These are phyloP conservation scores for Cotesia chilonis DNA, from an alignment of 1,140 invertebrate genomes.

Conservation along the genomic window DNA sequence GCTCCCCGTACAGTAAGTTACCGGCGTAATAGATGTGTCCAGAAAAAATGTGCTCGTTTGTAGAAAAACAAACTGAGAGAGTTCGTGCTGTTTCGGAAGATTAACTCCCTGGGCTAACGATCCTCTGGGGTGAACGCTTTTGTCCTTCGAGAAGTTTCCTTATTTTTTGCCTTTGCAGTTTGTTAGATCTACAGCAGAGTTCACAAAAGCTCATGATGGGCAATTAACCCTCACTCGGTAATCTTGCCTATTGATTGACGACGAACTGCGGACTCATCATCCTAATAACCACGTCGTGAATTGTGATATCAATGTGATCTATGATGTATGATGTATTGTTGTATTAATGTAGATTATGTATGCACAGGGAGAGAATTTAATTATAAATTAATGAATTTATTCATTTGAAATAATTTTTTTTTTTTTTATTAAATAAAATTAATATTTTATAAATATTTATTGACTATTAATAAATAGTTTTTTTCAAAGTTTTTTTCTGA, in stretches of 20 bases:
- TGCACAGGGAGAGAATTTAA: no score
- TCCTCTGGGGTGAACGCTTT: constrained; percentile 23
- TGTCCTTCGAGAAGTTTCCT: neutral
- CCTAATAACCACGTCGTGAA: no score
- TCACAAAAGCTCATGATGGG: neutral
- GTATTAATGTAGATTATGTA: no score
- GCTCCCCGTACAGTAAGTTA: constrained; percentile 14
- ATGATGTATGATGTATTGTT: no score
- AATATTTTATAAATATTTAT: no score
- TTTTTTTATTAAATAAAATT: no score
- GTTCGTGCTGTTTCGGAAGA: constrained; percentile 45
- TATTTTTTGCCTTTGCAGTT: neutral
- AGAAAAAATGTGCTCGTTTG: constrained; percentile 34
- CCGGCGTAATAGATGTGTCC: neutral
- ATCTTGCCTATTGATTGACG: neutral
- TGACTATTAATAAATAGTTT: no score
- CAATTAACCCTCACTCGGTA: constrained; percentile 3
- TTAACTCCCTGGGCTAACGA: constrained; percentile 41
- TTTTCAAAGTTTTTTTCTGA: no score
- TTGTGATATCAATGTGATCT: no score
- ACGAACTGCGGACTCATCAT: neutral
- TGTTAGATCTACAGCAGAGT: no score
- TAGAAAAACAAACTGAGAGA: constrained; percentile 20
- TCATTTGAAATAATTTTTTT: no score
- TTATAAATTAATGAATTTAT: no score